Evolutionary conservation across 2,797 vertebrate genomes (phyloP), one percentile per base, ranked within the genome.

Genomic region (Chelidonichthys spinosus): DNA sequence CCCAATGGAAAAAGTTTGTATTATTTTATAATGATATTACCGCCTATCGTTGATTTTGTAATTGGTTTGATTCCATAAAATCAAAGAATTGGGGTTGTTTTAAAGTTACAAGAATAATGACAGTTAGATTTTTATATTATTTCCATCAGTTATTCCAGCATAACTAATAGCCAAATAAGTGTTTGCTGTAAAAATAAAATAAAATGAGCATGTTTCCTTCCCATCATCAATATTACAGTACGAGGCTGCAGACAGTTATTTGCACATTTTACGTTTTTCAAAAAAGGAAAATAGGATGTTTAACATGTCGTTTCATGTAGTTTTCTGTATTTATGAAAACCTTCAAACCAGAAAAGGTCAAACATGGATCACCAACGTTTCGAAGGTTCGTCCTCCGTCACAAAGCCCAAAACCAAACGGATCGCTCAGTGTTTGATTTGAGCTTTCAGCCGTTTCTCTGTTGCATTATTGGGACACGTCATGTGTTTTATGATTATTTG

Each of bases 141-240:
- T 25, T 25, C 25, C 25, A 25, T 25, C 25, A 25, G 25, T 25
- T 25, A 25, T 25, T 25, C 25, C 25, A 25, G 25, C 25, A 25
- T 25, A 25, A 25, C 2, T 25, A 25, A 25, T 25, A 25, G 25
- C 25, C 25, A 25, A 1, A 25, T 25, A 25, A 25, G 1, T 25
- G 25, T 25, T 25, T 25, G 25, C 25, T 25, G 25, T 25, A 25
- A 25, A 25, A 25, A 25, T 25, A 25, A 25, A 25, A 25, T 25
- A 25, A 25, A 25, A 25, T 25, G 25, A 25, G 25, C 25, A 25
- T 9, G 4, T 33, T 49, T 32, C n/a, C 50, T 53, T 25, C 56
- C 47, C 56, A 2, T 76, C 72, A 36, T 80, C 59, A 79, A 62
- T 65, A 72, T 56, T 46, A 63, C 69, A 77, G 66, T 2, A 7